Base-by-base conservation (phyloP, 2,888 invertebrate genomes). In the Metacarcinus magister region DNA sequence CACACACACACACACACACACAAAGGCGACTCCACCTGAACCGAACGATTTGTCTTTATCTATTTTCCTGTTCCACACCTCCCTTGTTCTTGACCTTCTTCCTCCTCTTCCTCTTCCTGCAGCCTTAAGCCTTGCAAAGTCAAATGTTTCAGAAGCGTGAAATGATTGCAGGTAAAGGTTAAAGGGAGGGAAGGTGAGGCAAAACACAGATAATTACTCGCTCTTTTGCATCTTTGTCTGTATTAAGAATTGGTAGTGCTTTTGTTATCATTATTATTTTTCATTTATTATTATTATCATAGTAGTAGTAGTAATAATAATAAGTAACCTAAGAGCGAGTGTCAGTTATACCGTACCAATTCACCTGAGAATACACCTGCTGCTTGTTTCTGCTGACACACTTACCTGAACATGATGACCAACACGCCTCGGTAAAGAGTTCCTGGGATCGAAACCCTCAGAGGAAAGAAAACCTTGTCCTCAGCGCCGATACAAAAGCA, bases 141-240 rank as follows among this genome's bases (percentile, higher is more conserved):
- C 23, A 67, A 67, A 67, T 67, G 60, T 16, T 67, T 67, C 7
- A 32, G 7, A 82, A 82, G 82, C 82, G 82, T 82, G 82, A 82
- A n/a, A 82, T 28, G n/a, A 28, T n/a, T 28, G 82, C 82, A n/a
- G n/a, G 82, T 82, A 82, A 82, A 82, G 32, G 82, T 82, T 32
- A 82, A 82, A 1, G 82, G 2, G 82, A 82, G 82, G 82, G 28
- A 82, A 82, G 28, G 82, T 82, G 82, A 28, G 82, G 60, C 23
- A 67, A 39, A n/a, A 60, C 60, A 23, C 13, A 4, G 19, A 23
- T 67, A 67, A 67, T 23, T 67, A 4, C 54, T 13, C 60, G 0
- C 19, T 67, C 60, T 16, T 67, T 16, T 19, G 0, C 19, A 19
- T 82, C 28, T 28, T 10, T 82, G 28, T 82, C 28, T 82, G 82